phyloP scores from a whole-genome alignment of 2,113 vertebrate species.

The Peucedramus taeniatus region DNA sequence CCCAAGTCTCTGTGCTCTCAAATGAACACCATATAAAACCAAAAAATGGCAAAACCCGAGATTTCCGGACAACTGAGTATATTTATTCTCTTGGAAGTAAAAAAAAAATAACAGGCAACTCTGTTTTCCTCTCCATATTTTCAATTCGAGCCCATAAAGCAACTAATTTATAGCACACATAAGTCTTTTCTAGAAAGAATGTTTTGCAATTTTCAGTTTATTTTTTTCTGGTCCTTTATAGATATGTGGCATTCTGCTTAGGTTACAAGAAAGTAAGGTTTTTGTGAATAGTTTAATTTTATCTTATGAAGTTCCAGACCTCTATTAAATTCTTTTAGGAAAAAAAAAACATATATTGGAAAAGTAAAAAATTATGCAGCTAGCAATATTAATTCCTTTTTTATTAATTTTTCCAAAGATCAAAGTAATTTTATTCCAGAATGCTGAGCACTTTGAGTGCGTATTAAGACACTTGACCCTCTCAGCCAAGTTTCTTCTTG shows the following conservation, averaged over 20 bases:
- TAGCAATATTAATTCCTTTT: not conserved
- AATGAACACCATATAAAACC: not conserved
- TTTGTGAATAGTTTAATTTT: not conserved
- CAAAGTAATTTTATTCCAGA: not conserved
- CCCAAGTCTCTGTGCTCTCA: not conserved
- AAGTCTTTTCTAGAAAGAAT: not conserved
- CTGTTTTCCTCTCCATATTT: not conserved
- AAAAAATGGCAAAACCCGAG: not conserved
- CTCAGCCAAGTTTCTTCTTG: not conserved
- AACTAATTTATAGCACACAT: not conserved
- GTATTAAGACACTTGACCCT: not conserved
- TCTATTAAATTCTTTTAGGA: not conserved
- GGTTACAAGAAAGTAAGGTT: not conserved
- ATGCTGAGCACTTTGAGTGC: not conserved
- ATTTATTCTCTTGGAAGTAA: not conserved
- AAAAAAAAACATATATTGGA: not conserved
- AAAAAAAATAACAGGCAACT: not conserved
- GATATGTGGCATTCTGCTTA: not conserved
- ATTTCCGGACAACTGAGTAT: not conserved
- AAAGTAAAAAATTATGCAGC: not conserved
- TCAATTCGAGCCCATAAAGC: not conserved
- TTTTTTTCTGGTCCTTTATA: not conserved
- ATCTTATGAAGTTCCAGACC: not conserved
- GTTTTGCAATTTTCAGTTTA: not conserved
- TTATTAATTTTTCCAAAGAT: not conserved